Conservation (phyloP, 2,888 invertebrate genomes). For the Acrobasis suavella region DNA sequence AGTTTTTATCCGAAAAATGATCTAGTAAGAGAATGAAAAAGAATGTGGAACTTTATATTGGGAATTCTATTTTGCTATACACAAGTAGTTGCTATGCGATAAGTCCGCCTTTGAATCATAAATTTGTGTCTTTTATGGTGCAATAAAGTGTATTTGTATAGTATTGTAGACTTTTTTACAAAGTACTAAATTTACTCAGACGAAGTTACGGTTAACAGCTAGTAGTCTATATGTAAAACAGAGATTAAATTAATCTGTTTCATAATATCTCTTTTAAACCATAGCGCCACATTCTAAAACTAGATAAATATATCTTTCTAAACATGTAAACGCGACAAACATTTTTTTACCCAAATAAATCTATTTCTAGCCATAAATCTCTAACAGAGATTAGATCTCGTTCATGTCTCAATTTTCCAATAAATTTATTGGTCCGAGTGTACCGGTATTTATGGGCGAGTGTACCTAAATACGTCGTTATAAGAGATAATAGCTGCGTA, state of each 20-base stretch:
- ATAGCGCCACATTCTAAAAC: background rate
- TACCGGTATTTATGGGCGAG: constrained; percentile 65
- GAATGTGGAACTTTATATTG: no score
- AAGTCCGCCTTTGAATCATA: no score
- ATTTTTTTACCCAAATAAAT: constrained; percentile 62
- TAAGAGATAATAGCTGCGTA: constrained; percentile 64
- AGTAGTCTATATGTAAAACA: no score
- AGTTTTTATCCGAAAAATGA: no score
- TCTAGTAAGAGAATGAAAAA: no score
- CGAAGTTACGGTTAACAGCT: no score
- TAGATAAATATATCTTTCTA: constrained; percentile 22
- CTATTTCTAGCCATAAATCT: constrained; percentile 71
- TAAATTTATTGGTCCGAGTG: constrained; percentile 69
- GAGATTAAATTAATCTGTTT: background rate
- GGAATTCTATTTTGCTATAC: no score
- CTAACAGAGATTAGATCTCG: constrained; percentile 72
- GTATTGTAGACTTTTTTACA: no score
- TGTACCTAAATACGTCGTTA: constrained; percentile 76
- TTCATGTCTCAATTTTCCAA: constrained; percentile 75
- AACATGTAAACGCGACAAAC: constrained; percentile 32
- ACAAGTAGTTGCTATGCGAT: no score
- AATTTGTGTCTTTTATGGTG: no score
- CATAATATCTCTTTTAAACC: background rate
- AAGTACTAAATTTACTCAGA: no score
- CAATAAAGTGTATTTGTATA: no score